These are phyloP conservation scores for Phycodurus eques DNA, from an alignment of 2,113 vertebrate genomes.

Conservation along the genomic window DNA sequence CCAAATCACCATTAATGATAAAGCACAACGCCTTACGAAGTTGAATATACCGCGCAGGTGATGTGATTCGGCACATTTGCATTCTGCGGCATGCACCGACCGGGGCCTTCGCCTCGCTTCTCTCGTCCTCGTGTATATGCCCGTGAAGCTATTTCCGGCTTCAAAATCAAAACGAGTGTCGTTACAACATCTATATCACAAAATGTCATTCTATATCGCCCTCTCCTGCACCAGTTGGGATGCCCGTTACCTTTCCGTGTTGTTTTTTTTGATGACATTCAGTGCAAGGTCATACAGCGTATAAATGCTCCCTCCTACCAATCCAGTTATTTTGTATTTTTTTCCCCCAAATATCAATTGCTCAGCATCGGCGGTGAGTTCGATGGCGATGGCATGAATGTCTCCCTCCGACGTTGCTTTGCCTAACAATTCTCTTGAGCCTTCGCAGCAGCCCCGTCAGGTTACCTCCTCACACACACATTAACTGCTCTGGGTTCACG, in stretches of 20 bases:
- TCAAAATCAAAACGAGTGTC: neutral
- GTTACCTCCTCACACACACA: neutral
- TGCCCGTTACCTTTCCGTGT: constrained; percentile 65
- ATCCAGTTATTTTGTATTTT: neutral
- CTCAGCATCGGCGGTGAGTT: neutral
- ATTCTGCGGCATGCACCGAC: constrained; percentile 41
- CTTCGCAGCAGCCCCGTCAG: neutral
- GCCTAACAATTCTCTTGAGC: constrained; percentile 27
- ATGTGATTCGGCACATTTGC: neutral
- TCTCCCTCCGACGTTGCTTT: constrained; percentile 40
- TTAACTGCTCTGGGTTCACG: constrained; percentile 1
- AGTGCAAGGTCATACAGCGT: constrained; percentile 56
- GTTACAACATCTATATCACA: neutral
- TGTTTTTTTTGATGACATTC: constrained; percentile 60
- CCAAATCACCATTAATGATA: neutral
- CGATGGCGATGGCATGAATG: constrained; percentile 33
- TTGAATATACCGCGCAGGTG: neutral
- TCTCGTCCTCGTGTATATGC: neutral
- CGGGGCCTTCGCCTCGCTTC: constrained; percentile 41
- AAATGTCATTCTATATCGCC: constrained; percentile 7
- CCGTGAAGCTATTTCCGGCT: neutral
- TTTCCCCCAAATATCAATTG: neutral
- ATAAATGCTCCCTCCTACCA: neutral
- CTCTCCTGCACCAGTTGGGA: constrained; percentile 20
- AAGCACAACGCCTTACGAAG: neutral